Base-by-base conservation (phyloP, 2,888 invertebrate genomes). In the Lagria hirta region DNA sequence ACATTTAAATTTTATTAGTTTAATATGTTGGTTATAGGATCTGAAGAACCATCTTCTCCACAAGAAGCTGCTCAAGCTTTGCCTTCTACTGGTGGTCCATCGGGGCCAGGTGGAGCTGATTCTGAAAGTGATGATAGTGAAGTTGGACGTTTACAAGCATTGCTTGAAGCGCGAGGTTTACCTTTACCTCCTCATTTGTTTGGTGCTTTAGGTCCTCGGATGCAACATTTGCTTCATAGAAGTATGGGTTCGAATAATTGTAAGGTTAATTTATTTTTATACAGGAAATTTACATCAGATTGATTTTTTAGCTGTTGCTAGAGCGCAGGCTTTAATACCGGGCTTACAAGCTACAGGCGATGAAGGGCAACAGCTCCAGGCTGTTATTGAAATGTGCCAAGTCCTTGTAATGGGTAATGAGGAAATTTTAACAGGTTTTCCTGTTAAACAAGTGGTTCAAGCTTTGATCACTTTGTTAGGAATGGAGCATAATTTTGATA, bases 371-470 rank as follows among this genome's bases (percentile, higher is more conserved):
- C 96, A 98, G 72, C 74, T 98, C 49, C 94, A 96, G 69, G 93
- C 96, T 1, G 95, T 94, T 20, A 95, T 96, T 50, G 96, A 97
- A 75, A 95, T 98, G 95, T 96, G 96, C 70, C 96, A 98, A 76
- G 83, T 98, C 72, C 78, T 98, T 40, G 96, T 98, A 18, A 98
- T 98, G 97, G 97, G 97, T 55, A 98, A 98, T 70, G 98, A 98
- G 73, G 98, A 98, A 70, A 96, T 96, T 1, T 78, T 98, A 36
- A 91, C 95, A 22, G 96, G 96, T n/a, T 97, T 99, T 72, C 98
- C 98, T 0, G 93, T 97, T 20, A 91, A 98, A 63, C 95, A 96
- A 73, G 96, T 96, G 8, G 96, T 98, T 29, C 96, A 97, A 1
- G 94, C 95, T 3, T 81, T 99, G 20, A 91, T 96, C 51, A 86